These are phyloP conservation scores for Ptiloglossa arizonensis DNA, from an alignment of 1,140 invertebrate species.

Conservation along the genomic window DNA sequence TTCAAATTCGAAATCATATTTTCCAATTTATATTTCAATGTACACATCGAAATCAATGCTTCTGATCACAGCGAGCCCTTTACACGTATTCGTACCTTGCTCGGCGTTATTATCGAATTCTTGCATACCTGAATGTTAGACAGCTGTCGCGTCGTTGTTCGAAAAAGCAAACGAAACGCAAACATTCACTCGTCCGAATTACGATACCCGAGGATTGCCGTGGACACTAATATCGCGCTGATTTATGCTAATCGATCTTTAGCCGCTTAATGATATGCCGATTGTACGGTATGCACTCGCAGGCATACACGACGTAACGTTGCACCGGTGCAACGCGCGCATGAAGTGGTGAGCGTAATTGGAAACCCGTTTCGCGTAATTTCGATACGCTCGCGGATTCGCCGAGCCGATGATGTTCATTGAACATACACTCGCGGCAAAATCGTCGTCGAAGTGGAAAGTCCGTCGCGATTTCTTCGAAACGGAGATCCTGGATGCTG, in stretches of 20 bases:
- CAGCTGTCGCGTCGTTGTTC: neutral
- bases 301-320: conserved; percentile 36
- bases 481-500: neutral
- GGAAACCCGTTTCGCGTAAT: conserved; percentile 66
- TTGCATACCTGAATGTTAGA: neutral
- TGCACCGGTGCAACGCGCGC: conserved; percentile 12
- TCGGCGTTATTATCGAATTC: no score
- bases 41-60: no score
- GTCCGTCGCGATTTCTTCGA: neutral
- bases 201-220: conserved; percentile 49
- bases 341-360: conserved; percentile 54
- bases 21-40: no score
- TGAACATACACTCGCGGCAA: conserved; percentile 34
- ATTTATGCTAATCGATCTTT: conserved; percentile 68
- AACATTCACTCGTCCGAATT: conserved; percentile 45
- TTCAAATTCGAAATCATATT: neutral
- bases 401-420: conserved; percentile 19
- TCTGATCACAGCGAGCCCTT: no score
- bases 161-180: conserved; percentile 15
- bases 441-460: conserved; percentile 32
- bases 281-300: conserved; percentile 50
- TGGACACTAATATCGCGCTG: conserved; percentile 59
- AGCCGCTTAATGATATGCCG: conserved; percentile 59
- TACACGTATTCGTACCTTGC: neutral
- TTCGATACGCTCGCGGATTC: conserved; percentile 59